Evolutionary conservation across 1,140 invertebrate species (phyloP), one percentile per base, ranked within the genome.

Genomic region (Triops cancriformis): DNA sequence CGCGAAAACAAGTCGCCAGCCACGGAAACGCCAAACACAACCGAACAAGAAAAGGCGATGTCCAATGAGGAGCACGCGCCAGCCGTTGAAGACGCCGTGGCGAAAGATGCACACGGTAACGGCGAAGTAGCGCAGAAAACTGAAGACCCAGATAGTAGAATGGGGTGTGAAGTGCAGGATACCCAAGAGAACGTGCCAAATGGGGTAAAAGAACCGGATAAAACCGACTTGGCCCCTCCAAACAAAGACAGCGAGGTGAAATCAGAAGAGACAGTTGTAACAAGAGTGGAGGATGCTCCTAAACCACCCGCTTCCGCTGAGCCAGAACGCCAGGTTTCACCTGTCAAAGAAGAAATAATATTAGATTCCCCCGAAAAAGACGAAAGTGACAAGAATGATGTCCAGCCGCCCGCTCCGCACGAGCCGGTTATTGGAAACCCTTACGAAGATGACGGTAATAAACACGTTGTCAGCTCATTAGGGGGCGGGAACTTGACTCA

Each of bases 401-500:
- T 37, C 7, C 31, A 37, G 31, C 18, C 43, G n/a, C 43, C 43
- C n/a, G 9, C 42, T n/a, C 26, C 28, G 23, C 42, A 43, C 10
- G 75, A 43, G 43, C 12, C 75, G n/a, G 75, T 51, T 43, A 28
- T 10, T 51, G 75, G 27, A 10, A 75, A 37, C 9, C 31, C 27
- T 26, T 43, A 64, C 51, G n/a, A 64, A 41, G 73, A 78, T 26
- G 51, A 27, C 31, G 77, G 74, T 43, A 45, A 73, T 73, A 37
- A 51, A 78, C 42, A 78, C 26, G 1, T n/a, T 14, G 28, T 9
- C 72, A 73, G 41, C 77, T 27, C 72, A 12, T 23, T 73, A 23
- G 73, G 73, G 11, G 27, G 27, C 11, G 73, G 28, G 64, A 77
- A 74, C 72, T 42, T 73, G 41, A 78, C 31, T 78, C 73, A 41